A percentile compares a stretch with the other conserved stretches of the same genome.
Conservation (phyloP, 2,113 vertebrate genomes). For the Prinia subflava region DNA sequence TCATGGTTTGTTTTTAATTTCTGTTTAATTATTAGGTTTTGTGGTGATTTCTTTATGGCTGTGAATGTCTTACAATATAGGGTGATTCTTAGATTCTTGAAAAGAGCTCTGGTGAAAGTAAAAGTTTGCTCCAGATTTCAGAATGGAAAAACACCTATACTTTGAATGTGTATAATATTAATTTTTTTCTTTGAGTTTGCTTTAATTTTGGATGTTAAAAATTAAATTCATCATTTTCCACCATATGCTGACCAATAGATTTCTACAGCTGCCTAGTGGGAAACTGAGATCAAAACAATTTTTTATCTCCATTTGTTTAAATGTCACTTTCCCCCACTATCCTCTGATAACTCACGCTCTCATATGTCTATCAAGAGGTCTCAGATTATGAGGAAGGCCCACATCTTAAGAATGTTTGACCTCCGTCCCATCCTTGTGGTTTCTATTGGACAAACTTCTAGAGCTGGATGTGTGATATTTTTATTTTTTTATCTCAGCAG, state of each 20-base stretch:
- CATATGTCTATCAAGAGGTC: not conserved
- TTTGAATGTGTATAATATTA: not conserved
- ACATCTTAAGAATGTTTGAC: not conserved
- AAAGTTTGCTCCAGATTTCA: not conserved
- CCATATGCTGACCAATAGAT: not conserved
- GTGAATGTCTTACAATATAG: not conserved
- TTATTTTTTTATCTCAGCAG: not conserved
- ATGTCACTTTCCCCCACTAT: not conserved
- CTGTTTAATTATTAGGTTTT: not conserved
- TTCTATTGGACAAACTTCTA: not conserved
- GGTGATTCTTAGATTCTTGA: not conserved
- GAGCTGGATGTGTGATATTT: not conserved
- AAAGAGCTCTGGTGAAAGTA: not conserved
- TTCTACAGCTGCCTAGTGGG: not conserved
- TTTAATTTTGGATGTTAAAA: not conserved
- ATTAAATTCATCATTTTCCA: not conserved
- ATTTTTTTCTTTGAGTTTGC: not conserved
- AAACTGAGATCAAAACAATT: not conserved
- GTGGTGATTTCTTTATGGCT: not conserved
- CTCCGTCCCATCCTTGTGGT: not conserved
- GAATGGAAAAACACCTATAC: not conserved
- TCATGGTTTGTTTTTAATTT: not conserved
- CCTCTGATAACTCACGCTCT: not conserved
- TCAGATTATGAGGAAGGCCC: not conserved
- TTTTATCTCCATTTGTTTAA: not conserved